Base-by-base conservation (phyloP, 2,113 vertebrate genomes). In the Sander vitreus region DNA sequence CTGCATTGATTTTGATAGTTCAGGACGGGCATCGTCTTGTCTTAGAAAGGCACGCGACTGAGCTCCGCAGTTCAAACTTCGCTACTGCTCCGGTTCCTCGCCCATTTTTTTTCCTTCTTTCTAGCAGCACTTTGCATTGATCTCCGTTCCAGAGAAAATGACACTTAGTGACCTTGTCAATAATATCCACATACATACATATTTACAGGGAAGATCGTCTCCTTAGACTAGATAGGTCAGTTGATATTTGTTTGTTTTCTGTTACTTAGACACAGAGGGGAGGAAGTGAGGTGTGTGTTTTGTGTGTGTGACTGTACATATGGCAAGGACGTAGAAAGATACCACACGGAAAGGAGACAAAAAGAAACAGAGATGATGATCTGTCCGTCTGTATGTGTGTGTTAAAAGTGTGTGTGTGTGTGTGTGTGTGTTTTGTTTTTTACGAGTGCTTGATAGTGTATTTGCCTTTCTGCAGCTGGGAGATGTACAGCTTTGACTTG, bases 401-500 rank as follows among this genome's bases (percentile, higher is more conserved):
- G 21, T 21, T 39, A 39, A 39, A 39, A 9, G 21, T 62, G 33
- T 16, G 45, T 60, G 68, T 19, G 43, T 62, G 71, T 68, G 25
- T 48, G 2, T 23, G 47, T 43, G 2, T 30, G n/a, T 47, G 43
- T 64, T 12, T 63, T 36, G n/a, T 12, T 58, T 36, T 89, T 76
- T 95, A 96, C 0, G 95, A 94, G 93, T 98, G 98, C 88, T 98
- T 99, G 95, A 99, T 99, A 70, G 97, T 98, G 83, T 98, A 99
- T 97, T 98, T 99, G 94, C 98, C 98, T 96, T 99, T 99, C 94
- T 97, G 98, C 83, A 99, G 96, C 93, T 99, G 98, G 87, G 97
- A 98, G 95, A 99, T 97, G 92, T 98, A 99, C 58, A 99, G 95
- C 95, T 99, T 99, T 48, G 97, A 99, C 94, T 99, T 99, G 96